phyloP scores from a whole-genome alignment of 2,113 vertebrate genomes.

The Amphiprion percula region DNA sequence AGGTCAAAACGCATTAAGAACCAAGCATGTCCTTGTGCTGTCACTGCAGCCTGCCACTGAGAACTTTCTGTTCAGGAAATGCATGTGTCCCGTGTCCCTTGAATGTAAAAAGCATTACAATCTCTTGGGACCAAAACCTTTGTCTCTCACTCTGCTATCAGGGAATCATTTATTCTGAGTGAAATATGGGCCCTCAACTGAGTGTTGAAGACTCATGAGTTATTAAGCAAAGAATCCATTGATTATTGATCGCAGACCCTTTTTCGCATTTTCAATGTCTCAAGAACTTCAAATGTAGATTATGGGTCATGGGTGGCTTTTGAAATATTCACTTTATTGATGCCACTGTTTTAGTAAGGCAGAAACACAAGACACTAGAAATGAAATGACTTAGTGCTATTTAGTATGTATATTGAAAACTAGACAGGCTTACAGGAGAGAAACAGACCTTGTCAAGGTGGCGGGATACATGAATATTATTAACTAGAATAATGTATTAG shows the following conservation, averaged over 20 bases:
- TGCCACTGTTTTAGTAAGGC: background rate
- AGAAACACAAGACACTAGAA: background rate
- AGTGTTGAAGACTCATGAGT: conserved; percentile 68
- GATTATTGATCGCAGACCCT: conserved; percentile 81
- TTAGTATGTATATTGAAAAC: too few relatives aligned
- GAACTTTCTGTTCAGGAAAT: conserved; percentile 38
- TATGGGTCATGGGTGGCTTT: conserved; percentile 21
- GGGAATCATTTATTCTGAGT: conserved; percentile 69
- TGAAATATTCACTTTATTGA: background rate
- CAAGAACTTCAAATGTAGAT: conserved; percentile 32
- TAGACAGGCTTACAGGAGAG: too few relatives aligned
- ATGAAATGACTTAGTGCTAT: too few relatives aligned
- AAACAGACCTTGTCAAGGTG: too few relatives aligned
- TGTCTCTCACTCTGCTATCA: conserved; percentile 43
- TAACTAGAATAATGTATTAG: too few relatives aligned
- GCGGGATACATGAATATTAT: too few relatives aligned
- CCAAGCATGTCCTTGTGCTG: conserved; percentile 40
- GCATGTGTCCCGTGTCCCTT: conserved; percentile 16
- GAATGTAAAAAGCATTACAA: conserved; percentile 63
- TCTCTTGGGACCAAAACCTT: conserved; percentile 56
- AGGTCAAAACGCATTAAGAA: conserved; percentile 68
- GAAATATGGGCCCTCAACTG: conserved; percentile 39
- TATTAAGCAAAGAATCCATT: conserved; percentile 76
- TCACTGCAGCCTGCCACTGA: conserved; percentile 41
- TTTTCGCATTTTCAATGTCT: conserved; percentile 29